Percentiles rank a stretch among this genome's conserved stretches.
These are phyloP conservation scores for Brachionus angularis DNA, from an alignment of 1,140 invertebrate species.

Conservation along the genomic window DNA sequence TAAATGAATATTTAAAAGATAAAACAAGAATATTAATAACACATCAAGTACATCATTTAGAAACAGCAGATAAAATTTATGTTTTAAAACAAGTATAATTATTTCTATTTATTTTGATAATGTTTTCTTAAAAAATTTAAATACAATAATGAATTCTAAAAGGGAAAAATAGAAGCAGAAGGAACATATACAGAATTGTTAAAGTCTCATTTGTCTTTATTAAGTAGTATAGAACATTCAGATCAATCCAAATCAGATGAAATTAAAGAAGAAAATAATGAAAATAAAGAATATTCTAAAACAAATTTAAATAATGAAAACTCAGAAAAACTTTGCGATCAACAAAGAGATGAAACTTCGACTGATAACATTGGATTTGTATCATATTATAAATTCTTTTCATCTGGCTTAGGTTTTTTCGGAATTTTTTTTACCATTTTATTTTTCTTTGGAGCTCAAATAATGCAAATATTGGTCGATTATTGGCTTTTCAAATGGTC, in stretches of 20 bases:
- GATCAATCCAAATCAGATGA: slow-evolving; percentile 41
- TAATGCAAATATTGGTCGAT: slow-evolving; percentile 67
- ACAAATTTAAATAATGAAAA: slow-evolving; percentile 48
- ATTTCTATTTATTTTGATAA: not conserved
- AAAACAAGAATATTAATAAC: slow-evolving; percentile 77
- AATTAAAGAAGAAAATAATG: not conserved
- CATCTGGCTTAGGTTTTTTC: slow-evolving; percentile 64
- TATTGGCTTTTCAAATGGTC: slow-evolving; percentile 75
- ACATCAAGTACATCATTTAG: slow-evolving; percentile 77
- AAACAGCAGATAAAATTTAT: slow-evolving; percentile 68
- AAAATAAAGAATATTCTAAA: not conserved
- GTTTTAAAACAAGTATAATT: slow-evolving; percentile 27
- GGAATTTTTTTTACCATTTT: slow-evolving; percentile 63
- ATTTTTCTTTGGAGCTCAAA: slow-evolving; percentile 66
- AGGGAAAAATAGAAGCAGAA: slow-evolving; percentile 51
- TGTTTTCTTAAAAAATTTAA: not conserved
- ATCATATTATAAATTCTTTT: slow-evolving; percentile 68
- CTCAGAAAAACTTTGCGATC: slow-evolving; percentile 54
- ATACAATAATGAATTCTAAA: not conserved
- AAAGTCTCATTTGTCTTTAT: slow-evolving; percentile 57
- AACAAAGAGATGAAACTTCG: slow-evolving; percentile 63
- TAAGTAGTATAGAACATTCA: slow-evolving; percentile 46
- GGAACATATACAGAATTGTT: slow-evolving; percentile 57
- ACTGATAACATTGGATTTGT: slow-evolving; percentile 61
- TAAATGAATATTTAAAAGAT: slow-evolving; percentile 65